These are phyloP conservation scores for Hydriomena furcata DNA, from an alignment of 2,888 invertebrate genomes.

Conservation along the genomic window DNA sequence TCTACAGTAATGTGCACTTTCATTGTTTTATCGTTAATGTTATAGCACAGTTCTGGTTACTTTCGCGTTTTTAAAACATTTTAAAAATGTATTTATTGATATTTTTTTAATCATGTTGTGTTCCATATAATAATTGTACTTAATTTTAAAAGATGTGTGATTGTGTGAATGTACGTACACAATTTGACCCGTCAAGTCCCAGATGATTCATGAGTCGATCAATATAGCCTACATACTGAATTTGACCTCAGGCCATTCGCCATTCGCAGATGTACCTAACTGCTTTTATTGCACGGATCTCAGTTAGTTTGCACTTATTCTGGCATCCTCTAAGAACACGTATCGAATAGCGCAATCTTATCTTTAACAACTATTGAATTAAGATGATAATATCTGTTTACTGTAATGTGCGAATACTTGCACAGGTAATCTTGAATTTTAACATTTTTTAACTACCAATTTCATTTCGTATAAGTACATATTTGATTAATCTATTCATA, in stretches of 20 bases:
- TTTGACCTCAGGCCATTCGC: neutral
- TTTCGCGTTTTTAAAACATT: conserved; percentile 4
- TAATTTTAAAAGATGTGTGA: conserved; percentile 19
- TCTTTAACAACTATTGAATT: conserved; percentile 21
- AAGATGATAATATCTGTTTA: conserved; percentile 54
- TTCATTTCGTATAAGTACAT: conserved; percentile 54
- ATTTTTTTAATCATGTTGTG: conserved; percentile 7
- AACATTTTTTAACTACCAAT: conserved; percentile 43
- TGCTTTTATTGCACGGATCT: neutral
- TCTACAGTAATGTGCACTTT: conserved; percentile 9
- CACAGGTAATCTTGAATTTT: conserved; percentile 38
- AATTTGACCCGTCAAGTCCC: conserved; percentile 4
- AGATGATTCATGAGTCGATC: neutral
- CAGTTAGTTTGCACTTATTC: neutral
- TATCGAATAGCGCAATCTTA: too few species aligned
- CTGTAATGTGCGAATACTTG: conserved; percentile 63
- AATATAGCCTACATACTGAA: neutral
- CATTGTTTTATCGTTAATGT: conserved; percentile 1
- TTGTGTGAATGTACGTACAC: conserved; percentile 12
- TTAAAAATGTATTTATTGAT: conserved; percentile 2
- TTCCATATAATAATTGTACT: conserved; percentile 19
- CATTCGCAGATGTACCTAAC: neutral
- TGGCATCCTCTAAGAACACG: neutral
- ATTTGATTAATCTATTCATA: conserved; percentile 55
- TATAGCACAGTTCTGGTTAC: conserved; percentile 3